Evolutionary conservation across 2,888 invertebrate species (phyloP).

Genomic region (Acleris laterana): DNA sequence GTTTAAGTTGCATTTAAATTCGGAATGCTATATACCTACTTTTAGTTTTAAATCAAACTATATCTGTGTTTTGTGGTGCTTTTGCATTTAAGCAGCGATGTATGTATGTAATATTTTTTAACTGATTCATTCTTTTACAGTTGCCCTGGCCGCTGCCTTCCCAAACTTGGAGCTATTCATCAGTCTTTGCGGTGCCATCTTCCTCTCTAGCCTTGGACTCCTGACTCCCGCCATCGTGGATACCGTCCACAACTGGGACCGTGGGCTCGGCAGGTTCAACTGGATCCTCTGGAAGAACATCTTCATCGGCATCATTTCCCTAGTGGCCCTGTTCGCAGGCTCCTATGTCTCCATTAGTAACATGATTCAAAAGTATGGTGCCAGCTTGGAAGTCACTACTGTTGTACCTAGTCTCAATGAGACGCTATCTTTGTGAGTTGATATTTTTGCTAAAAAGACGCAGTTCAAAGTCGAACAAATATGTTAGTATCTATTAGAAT

Average conservation of each 20-base stretch:
- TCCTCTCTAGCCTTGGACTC: constrained; percentile 89
- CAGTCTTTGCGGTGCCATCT: constrained; percentile 92
- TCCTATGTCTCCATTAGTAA: constrained; percentile 68
- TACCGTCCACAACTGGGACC: constrained; percentile 87
- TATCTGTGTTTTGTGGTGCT: no score
- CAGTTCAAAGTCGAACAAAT: no score
- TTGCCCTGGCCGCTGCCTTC: constrained; percentile 90
- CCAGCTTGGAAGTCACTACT: constrained; percentile 36
- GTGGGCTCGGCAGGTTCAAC: constrained; percentile 85
- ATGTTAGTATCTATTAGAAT: no score
- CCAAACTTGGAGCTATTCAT: constrained; percentile 94
- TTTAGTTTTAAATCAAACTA: no score
- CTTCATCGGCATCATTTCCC: constrained; percentile 64
- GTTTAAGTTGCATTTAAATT: no score
- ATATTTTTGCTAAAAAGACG: background rate
- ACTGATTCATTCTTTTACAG: constrained; percentile 75
- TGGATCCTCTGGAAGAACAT: constrained; percentile 90
- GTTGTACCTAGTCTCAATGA: constrained; percentile 9
- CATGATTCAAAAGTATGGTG: constrained; percentile 61
- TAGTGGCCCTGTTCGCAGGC: constrained; percentile 71
- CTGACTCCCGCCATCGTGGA: constrained; percentile 90
- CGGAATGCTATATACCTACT: no score
- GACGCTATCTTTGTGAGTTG: constrained; percentile 7
- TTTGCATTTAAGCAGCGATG: no score
- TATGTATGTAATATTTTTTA: no score